These are phyloP conservation scores for Lasioglossum malachurum DNA, from an alignment of 2,888 invertebrate species.

Conservation along the genomic window DNA sequence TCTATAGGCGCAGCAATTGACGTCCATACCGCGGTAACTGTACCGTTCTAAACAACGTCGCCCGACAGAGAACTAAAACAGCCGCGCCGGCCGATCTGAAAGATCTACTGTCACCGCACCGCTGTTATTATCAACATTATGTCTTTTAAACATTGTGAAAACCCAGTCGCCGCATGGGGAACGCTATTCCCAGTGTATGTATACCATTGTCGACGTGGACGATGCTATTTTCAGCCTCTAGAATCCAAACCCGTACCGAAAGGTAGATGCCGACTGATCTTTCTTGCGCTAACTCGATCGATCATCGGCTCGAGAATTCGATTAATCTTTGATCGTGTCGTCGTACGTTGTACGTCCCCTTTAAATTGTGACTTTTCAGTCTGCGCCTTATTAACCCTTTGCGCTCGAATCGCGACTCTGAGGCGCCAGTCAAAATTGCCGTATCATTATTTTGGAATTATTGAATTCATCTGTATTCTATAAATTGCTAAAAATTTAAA, in stretches of 20 bases:
- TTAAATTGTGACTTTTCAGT: too few species aligned
- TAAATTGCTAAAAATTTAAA: too few species aligned
- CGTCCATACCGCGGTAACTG: not conserved
- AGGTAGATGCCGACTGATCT: not conserved
- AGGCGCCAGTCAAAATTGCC: too few species aligned
- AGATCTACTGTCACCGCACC: not conserved
- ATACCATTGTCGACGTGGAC: not conserved
- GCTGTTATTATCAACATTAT: not conserved
- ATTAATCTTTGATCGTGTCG: too few species aligned
- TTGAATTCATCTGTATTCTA: too few species aligned
- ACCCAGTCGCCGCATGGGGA: not conserved
- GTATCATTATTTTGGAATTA: too few species aligned
- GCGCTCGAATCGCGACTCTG: too few species aligned
- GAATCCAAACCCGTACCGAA: not conserved
- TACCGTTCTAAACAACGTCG: not conserved
- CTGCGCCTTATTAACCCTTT: too few species aligned
- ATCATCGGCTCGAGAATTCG: not conserved
- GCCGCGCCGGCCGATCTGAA: not conserved
- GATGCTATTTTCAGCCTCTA: not conserved
- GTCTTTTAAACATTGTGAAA: not conserved
- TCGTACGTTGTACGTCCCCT: not conserved
- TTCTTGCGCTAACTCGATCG: not conserved
- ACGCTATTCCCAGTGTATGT: not conserved
- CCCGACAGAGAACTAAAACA: not conserved
- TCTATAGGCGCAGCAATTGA: constrained; percentile 11